Evolutionary conservation across 2,888 invertebrate genomes (phyloP).

Genomic region (Lacanobia wlatinum): DNA sequence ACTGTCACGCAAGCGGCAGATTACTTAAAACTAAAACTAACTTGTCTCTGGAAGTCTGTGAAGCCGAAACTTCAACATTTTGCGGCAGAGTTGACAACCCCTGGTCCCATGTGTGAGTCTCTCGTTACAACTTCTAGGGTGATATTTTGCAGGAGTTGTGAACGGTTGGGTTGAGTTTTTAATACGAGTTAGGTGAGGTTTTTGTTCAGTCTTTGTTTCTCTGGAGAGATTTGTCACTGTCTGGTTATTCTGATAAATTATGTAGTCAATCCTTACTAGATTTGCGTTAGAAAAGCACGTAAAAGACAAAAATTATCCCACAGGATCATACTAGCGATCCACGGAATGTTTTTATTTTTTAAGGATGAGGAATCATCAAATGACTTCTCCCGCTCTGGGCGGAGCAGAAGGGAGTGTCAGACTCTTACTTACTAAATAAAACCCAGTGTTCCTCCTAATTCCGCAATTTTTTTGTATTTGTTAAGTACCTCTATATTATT

Average conservation of each 20-base stretch:
- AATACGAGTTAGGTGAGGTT: not conserved
- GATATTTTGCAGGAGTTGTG: slow-evolving; percentile 40
- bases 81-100: slow-evolving; percentile 54
- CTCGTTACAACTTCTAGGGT: slow-evolving; percentile 46
- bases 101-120: slow-evolving; percentile 50
- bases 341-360: too few species aligned
- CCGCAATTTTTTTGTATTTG: too few species aligned
- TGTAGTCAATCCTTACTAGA: too few species aligned
- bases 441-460: too few species aligned
- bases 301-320: too few species aligned
- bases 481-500: too few species aligned
- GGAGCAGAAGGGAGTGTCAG: too few species aligned
- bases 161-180: slow-evolving; percentile 12
- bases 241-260: not conserved
- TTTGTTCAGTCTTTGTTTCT: not conserved
- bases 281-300: too few species aligned
- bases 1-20: slow-evolving; percentile 35
- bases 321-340: too few species aligned
- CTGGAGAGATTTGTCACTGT: not conserved
- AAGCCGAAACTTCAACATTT: slow-evolving; percentile 57
- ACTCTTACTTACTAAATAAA: too few species aligned
- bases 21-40: slow-evolving; percentile 60
- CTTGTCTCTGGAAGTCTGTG: slow-evolving; percentile 37
- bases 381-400: too few species aligned
- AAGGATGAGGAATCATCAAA: too few species aligned